Evolutionary conservation across 2,113 vertebrate species (phyloP), one percentile per base, ranked within the genome.

Genomic region (Megaceryle torquata): DNA sequence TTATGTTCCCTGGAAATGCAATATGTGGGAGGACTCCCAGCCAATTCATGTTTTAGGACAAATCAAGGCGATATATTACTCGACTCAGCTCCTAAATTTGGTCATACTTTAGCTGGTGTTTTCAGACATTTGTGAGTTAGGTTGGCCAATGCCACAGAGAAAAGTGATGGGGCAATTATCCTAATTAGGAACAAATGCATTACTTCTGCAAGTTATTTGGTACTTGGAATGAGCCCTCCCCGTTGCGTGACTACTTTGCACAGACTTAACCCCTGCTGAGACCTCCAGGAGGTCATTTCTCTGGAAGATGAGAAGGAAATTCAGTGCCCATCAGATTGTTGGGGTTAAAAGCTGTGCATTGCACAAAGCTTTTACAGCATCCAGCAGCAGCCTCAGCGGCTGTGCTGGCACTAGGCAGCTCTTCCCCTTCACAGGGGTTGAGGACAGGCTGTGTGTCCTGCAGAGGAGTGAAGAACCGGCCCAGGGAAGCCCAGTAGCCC

Each of bases 101-200:
- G 92, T 95, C 74, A 51, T 96, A 94, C 77, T 93, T 96, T 59
- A 97, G 92, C 83, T 92, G 88, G 91, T 82, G 91, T 91, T 94
- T 93, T 95, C 95, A 94, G 88, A 88, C 35, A 0, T 94, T 95
- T 94, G 77, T 77, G 82, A 82, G 85, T 25, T 85, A 75, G 76
- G 84, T 86, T 96, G 93, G 94, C 92, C 82, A 69, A 90, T 91
- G 96, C 96, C 93, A 92, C 95, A 97, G 74, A 95, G 93, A 89
- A 94, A 96, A 96, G 93, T 39, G 87, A 93, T 94, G 95, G 97
- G 96, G 94, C 94, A 97, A 97, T 97, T 97, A 97, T 56, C 63
- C 51, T 97, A 97, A 97, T 96, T 87, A 93, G 70, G 92, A 96
- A 97, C 96, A 97, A 97, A 97, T 97, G 95, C 81, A 82, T 92